Conservation (phyloP, 2,797 vertebrate species). For the Acanthurus lineatus region DNA sequence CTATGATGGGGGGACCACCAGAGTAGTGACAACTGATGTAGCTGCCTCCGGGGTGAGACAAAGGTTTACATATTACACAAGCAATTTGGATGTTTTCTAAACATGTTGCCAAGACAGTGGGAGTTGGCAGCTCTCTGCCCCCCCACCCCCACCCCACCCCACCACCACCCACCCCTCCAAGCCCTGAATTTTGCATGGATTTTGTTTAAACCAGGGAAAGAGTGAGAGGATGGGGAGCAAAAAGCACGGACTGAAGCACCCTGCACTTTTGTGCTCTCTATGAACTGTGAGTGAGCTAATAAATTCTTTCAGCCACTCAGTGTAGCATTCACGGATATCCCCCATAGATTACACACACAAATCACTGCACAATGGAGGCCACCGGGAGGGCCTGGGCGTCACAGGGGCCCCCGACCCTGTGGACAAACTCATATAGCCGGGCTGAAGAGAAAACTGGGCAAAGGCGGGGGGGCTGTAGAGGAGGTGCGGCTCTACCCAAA, state of each 20-base stretch:
- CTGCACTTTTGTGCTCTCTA: slow-evolving; percentile 94
- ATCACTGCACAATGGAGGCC: slow-evolving; percentile 93
- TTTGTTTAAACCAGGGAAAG: slow-evolving; percentile 72
- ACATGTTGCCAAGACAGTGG: slow-evolving; percentile 99
- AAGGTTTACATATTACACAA: slow-evolving; percentile 99
- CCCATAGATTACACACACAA: slow-evolving; percentile 96
- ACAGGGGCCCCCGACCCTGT: slow-evolving; percentile 87
- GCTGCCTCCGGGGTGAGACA: slow-evolving; percentile 94
- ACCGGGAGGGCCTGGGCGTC: slow-evolving; percentile 86
- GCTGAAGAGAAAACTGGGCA: slow-evolving; percentile 72
- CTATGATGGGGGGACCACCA: slow-evolving; percentile 97
- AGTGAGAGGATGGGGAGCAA: slow-evolving; percentile 66
- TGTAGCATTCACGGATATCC: slow-evolving; percentile 92
- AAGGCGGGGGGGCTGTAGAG: slow-evolving; percentile 60
- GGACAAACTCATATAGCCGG: slow-evolving; percentile 90
- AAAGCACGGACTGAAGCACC: slow-evolving; percentile 90
- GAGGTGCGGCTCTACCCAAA: slow-evolving; percentile 83
- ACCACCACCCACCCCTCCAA: slow-evolving; percentile 35
- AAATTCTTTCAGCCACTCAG: slow-evolving; percentile 95
- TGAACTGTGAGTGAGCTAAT: slow-evolving; percentile 96
- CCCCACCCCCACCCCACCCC: not conserved
- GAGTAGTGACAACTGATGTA: slow-evolving; percentile 94
- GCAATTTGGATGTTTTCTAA: slow-evolving; percentile 99
- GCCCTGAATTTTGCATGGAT: slow-evolving; percentile 86
- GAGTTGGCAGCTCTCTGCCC: slow-evolving; percentile 89